Evolutionary conservation across 2,888 invertebrate species (phyloP).

Genomic region (Protodeltote pygarga): DNA sequence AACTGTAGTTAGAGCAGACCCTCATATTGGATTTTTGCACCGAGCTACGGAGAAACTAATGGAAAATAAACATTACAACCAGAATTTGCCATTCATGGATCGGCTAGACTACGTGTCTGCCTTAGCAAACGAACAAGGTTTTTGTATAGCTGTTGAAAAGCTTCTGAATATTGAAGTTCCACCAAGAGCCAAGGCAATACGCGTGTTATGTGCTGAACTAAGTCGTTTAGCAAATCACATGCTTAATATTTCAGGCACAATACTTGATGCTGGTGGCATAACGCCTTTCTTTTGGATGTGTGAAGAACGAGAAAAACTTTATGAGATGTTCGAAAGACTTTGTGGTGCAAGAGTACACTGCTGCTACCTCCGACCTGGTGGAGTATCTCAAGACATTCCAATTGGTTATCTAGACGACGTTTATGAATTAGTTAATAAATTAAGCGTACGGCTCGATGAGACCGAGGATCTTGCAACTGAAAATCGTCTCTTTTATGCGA

Average conservation of each 20-base stretch:
- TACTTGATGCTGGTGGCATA: conserved; percentile 94
- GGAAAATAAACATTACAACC: conserved; percentile 95
- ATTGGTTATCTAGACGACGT: conserved; percentile 93
- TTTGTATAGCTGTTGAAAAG: conserved; percentile 93
- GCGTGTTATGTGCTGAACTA: conserved; percentile 92
- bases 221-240: conserved; percentile 93
- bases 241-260: conserved; percentile 90
- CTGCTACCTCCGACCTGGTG: conserved; percentile 93
- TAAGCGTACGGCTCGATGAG: conserved; percentile 93
- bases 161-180: conserved; percentile 93
- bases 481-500: conserved; percentile 89
- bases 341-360: conserved; percentile 95
- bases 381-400: conserved; percentile 88
- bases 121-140: conserved; percentile 93
- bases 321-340: conserved; percentile 94
- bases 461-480: conserved; percentile 92
- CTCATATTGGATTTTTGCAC: conserved; percentile 95
- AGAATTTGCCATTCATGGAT: conserved; percentile 95
- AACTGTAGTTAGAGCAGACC: conserved; percentile 92
- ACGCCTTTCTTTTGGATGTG: conserved; percentile 97
- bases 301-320: conserved; percentile 95
- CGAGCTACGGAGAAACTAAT: conserved; percentile 96
- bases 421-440: conserved; percentile 89
- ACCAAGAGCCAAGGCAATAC: conserved; percentile 92
- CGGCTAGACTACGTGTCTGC: conserved; percentile 95